These are phyloP conservation scores for Pseudorectes ferrugineus DNA, from an alignment of 2,113 vertebrate genomes.

Conservation along the genomic window DNA sequence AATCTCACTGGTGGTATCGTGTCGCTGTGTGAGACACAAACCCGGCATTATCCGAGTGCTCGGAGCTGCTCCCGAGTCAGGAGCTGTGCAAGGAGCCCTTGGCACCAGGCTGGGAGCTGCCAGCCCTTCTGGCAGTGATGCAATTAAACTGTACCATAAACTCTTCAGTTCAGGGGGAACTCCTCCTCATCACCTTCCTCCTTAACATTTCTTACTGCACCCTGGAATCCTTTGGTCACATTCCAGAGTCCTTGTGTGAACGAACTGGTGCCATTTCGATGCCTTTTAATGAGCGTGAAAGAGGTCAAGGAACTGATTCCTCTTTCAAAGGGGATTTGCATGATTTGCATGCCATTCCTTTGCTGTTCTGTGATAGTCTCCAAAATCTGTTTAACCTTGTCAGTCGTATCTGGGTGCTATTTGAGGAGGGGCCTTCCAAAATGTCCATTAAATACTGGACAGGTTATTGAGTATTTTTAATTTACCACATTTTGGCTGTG, in stretches of 20 bases:
- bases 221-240: not conserved
- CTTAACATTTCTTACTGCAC: not conserved
- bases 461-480: not conserved
- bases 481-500: not conserved
- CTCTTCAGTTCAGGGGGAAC: not conserved
- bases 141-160: not conserved
- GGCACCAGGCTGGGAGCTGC: not conserved
- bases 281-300: not conserved
- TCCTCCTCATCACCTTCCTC: not conserved
- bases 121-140: not conserved
- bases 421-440: not conserved
- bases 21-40: not conserved
- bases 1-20: not conserved
- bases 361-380: not conserved
- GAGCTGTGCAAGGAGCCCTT: not conserved
- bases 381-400: not conserved
- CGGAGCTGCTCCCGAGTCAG: not conserved
- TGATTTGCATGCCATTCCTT: not conserved
- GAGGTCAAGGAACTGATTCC: not conserved
- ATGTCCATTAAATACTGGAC: not conserved
- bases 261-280: not conserved
- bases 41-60: not conserved
- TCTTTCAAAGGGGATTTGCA: not conserved
- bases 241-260: not conserved
- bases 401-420: rapidly evolving